Evolutionary conservation across 2,113 vertebrate genomes (phyloP), one percentile per base, ranked within the genome.

Genomic region (Pteronura brasiliensis): DNA sequence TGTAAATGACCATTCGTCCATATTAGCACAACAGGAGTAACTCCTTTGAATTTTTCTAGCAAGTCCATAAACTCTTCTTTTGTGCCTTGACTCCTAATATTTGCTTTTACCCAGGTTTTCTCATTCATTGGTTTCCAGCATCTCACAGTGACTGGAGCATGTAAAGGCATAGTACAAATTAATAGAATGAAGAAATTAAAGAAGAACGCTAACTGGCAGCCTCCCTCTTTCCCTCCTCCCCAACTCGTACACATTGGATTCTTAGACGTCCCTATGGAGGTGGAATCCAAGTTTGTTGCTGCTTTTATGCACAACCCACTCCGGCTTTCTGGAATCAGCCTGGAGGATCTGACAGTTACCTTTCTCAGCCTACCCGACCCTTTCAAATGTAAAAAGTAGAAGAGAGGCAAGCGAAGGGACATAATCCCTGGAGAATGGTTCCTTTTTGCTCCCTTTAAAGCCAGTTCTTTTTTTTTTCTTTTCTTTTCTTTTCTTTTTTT

Each of bases 191-290:
- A 80, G 67, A 13, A 57, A 92, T 21, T 5, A 52, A 34, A 21
- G 17, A 47, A 29, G 76, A 47, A 31, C 7, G 4, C 14, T 9
- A 49, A 39, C 6, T 23, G 65, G 1, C 34, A 21, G 20, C 57
- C 21, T 59, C 57, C 21, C 57, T 23, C 57, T 20, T 25, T 1
- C 59, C 59, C 20, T 4, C 9, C 1, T 18, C 9, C 23, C 6
- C 11, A 31, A 0, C 31, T 47, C 3, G 0, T 0, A 12, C 36
- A 7, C 7, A 6, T 13, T 7, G 3, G 4, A 2, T 8, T 71
- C 49, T 47, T 25, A 57, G 63, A 63, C 0, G 31, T 4, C 2
- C 8, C 10, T 12, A 0, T 0, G 31, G 14, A 49, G 27, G 49
- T 17, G 1, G 20, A 23, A 69, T 80, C 42, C 20, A 49, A 59